phyloP scores from a whole-genome alignment of 2,888 invertebrate species.

The Tetragonisca angustula region DNA sequence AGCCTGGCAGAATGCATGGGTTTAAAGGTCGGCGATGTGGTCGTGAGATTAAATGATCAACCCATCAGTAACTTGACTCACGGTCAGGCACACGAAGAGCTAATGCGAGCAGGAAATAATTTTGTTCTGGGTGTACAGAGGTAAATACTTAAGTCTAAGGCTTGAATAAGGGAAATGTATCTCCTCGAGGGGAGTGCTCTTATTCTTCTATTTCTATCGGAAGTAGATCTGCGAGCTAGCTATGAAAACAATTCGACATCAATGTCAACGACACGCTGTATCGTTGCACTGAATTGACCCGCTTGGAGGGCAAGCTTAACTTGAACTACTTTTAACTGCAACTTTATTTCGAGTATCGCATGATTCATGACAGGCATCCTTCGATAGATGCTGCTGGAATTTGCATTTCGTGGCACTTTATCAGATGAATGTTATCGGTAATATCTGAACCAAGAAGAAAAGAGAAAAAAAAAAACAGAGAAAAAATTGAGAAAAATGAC shows the following conservation, averaged over 20 bases:
- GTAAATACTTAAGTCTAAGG: slow-evolving; percentile 82
- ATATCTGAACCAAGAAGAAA: background rate
- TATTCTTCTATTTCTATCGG: slow-evolving; percentile 2
- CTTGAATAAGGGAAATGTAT: too few relatives aligned
- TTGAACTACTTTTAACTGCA: slow-evolving; percentile 49
- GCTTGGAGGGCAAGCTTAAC: slow-evolving; percentile 46
- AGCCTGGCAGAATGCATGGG: slow-evolving; percentile 94
- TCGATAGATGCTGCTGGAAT: background rate
- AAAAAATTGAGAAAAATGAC: background rate
- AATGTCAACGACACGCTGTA: slow-evolving; percentile 52
- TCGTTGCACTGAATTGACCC: slow-evolving; percentile 21
- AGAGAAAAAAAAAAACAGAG: background rate
- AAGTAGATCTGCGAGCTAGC: slow-evolving; percentile 1
- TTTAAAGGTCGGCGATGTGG: slow-evolving; percentile 92
- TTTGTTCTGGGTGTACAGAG: slow-evolving; percentile 90
- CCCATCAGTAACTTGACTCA: slow-evolving; percentile 89
- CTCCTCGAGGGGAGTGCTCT: background rate
- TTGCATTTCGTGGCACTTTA: too few relatives aligned
- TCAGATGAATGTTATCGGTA: background rate
- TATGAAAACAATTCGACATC: slow-evolving; percentile 35
- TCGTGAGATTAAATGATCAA: slow-evolving; percentile 90
- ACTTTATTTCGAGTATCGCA: slow-evolving; percentile 22
- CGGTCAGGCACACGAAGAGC: slow-evolving; percentile 90
- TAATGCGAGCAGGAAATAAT: slow-evolving; percentile 89
- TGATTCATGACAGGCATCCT: background rate